Conservation (phyloP, 1,140 invertebrate genomes). For the Agrypnia vestita region DNA sequence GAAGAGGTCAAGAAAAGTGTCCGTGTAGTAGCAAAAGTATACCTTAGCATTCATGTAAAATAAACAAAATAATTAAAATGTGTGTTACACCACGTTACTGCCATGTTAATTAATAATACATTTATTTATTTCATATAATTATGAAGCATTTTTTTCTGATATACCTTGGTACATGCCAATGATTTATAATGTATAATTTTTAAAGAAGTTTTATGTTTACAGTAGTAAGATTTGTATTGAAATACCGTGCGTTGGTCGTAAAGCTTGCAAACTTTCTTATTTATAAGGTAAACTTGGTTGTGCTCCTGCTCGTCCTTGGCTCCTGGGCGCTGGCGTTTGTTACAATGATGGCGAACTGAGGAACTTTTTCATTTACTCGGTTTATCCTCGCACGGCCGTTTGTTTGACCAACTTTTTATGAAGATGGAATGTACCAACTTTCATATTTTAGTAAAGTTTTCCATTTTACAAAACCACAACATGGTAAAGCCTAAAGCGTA, state of each 20-base stretch:
- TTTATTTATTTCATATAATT: too few species aligned
- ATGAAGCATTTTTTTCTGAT: too few species aligned
- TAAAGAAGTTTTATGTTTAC: neutral
- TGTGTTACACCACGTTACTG: too few species aligned
- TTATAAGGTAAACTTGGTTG: conserved; percentile 60
- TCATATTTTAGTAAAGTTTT: conserved; percentile 15
- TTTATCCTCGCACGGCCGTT: conserved; percentile 30
- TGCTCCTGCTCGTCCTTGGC: conserved; percentile 26
- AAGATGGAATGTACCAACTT: conserved; percentile 31
- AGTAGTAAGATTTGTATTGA: neutral
- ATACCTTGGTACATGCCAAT: too few species aligned
- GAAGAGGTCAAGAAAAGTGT: too few species aligned
- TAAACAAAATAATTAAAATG: too few species aligned
- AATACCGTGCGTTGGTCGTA: conserved; percentile 45
- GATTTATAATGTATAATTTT: too few species aligned
- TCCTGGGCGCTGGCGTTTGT: conserved; percentile 30
- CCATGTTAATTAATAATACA: too few species aligned
- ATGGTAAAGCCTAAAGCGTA: neutral
- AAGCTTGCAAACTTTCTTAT: conserved; percentile 59
- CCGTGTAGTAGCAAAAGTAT: too few species aligned
- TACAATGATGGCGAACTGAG: conserved; percentile 46
- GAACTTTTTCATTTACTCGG: conserved; percentile 56
- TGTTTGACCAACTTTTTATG: conserved; percentile 35
- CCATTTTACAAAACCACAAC: conserved; percentile 3
- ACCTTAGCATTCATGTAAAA: too few species aligned